These are phyloP conservation scores for Silurus glanis DNA, from an alignment of 2,113 vertebrate genomes.

Conservation along the genomic window DNA sequence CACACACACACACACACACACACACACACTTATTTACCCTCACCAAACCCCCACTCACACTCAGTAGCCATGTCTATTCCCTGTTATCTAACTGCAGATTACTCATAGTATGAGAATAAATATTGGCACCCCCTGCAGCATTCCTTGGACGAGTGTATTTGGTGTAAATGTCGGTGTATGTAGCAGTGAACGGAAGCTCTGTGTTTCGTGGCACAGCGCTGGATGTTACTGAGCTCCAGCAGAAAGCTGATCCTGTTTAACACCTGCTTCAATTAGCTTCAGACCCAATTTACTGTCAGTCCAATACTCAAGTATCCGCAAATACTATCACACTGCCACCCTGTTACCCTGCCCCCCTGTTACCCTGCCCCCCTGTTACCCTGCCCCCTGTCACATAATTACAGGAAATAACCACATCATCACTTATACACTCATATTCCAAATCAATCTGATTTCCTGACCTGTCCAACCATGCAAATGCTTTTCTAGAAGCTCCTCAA, in stretches of 20 bases:
- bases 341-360: no score
- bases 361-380: no score
- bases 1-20: conserved; percentile 33
- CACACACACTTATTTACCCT: conserved; percentile 31
- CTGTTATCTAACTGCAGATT: not conserved
- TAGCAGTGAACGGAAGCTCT: not conserved
- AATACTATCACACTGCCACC: no score
- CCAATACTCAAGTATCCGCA: not conserved
- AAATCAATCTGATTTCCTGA: no score
- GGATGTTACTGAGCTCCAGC: not conserved
- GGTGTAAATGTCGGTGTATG: not conserved
- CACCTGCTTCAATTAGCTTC: not conserved
- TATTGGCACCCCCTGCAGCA: not conserved
- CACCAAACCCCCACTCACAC: not conserved
- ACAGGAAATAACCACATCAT: no score
- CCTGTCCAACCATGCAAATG: no score
- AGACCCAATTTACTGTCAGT: not conserved
- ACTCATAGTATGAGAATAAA: not conserved
- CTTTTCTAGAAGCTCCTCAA: no score
- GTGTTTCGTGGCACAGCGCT: not conserved
- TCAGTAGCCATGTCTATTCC: not conserved
- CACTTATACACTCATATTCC: no score
- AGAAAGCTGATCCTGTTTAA: not conserved
- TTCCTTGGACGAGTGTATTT: not conserved
- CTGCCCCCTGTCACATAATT: no score